These are phyloP conservation scores for Drosophila serrata DNA, from an alignment of 1,140 invertebrate genomes.

Conservation along the genomic window DNA sequence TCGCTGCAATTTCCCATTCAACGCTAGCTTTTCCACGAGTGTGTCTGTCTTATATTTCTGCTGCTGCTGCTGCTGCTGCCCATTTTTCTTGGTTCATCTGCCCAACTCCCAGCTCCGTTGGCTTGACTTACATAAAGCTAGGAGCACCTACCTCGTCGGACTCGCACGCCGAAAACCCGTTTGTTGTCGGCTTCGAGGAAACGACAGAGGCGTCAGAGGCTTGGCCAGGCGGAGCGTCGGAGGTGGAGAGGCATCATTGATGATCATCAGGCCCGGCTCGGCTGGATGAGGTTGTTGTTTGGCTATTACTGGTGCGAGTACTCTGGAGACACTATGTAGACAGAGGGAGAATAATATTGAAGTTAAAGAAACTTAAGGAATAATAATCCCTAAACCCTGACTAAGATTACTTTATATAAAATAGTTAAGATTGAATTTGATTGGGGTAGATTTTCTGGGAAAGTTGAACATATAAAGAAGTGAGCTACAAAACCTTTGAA, in stretches of 20 bases:
- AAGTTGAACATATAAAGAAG: no score
- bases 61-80: conserved; percentile 40
- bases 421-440: no score
- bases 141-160: conserved; percentile 54
- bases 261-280: conserved; percentile 23
- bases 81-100: conserved; percentile 61
- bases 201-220: conserved; percentile 64
- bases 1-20: conserved; percentile 78
- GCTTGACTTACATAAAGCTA: conserved; percentile 80
- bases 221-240: conserved; percentile 27
- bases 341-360: neutral
- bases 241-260: conserved; percentile 7
- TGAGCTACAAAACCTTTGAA: no score
- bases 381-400: no score
- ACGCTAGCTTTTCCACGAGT: conserved; percentile 63
- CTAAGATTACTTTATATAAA: no score
- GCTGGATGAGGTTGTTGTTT: conserved; percentile 45
- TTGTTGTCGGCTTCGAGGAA: conserved; percentile 70
- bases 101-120: conserved; percentile 20
- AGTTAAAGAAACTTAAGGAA: no score
- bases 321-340: conserved; percentile 5
- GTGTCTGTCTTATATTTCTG: conserved; percentile 26
- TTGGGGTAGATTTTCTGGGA: no score
- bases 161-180: conserved; percentile 68
- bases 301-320: conserved; percentile 23